Conservation (phyloP, 2,113 vertebrate genomes). For the Symphodus melops region DNA sequence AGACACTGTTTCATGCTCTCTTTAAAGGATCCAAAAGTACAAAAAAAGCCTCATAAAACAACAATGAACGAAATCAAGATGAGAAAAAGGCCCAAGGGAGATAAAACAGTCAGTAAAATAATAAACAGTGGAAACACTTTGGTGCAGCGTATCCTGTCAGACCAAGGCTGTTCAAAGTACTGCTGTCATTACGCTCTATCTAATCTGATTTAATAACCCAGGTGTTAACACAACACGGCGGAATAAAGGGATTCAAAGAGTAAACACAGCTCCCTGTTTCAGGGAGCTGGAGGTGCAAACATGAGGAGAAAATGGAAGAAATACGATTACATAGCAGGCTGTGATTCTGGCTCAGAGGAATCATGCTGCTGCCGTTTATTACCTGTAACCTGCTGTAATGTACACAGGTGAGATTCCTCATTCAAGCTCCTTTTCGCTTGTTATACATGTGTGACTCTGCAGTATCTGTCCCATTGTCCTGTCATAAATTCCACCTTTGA, state of each 20-base stretch:
- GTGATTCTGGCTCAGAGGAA: neutral
- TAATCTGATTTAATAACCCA: neutral
- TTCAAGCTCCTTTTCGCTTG: neutral
- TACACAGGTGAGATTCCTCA: neutral
- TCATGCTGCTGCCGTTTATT: neutral
- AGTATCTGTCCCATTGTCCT: neutral
- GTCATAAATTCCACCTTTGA: constrained; percentile 17
- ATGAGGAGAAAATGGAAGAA: neutral
- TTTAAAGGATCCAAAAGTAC: constrained; percentile 3
- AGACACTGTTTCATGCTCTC: neutral
- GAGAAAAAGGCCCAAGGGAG: neutral
- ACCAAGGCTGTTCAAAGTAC: constrained; percentile 17
- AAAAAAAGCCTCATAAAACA: constrained; percentile 2
- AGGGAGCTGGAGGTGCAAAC: neutral
- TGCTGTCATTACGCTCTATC: neutral
- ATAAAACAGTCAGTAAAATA: constrained; percentile 8
- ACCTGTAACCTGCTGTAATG: neutral
- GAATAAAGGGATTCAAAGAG: neutral
- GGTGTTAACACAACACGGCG: neutral
- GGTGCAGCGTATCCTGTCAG: neutral
- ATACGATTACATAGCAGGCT: neutral
- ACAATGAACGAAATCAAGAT: neutral
- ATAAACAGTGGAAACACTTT: neutral
- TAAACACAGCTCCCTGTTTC: neutral
- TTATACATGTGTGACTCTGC: neutral